Evolutionary conservation across 2,113 vertebrate species (phyloP), one percentile per base, ranked within the genome.

Genomic region (Atrichornis clamosus): DNA sequence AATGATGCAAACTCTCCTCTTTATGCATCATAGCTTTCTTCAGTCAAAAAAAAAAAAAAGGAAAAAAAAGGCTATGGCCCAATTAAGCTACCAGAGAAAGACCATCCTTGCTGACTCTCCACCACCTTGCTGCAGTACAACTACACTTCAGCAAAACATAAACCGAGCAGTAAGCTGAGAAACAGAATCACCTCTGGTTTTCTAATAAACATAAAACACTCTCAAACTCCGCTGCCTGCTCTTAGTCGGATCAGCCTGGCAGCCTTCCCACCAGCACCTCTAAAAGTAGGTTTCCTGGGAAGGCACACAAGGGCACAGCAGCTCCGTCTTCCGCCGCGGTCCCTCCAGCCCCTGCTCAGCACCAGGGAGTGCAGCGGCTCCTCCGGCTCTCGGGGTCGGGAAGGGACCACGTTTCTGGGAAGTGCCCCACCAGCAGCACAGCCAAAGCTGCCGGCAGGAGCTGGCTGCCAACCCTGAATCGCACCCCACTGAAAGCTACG

Each of bases 321-420:
- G 49, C 55, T 74, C 52, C 87, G 24, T n/a, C 69, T n/a, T 22
- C 68, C 1, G 0, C 32, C 11, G 9, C 1, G 0, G 12, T 39
- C 70, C 19, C 19, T 27, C 18, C 63, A 21, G 59, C 13, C 35
- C 20, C 60, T 20, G 70, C 50, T 91, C 37, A 59, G 65, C 52
- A 7, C 33, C 35, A 2, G 1, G 42, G n/a, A 46, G 33, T 28
- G 14, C 24, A 41, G 72, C 0, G 11, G 58, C 13, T 8, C 56
- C 62, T 76, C 21, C 2, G 0, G 65, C 12, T 58, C n/a, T 0
- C 0, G 1, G 18, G 13, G 8, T 0, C 24, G 59, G 76, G 55
- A 23, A 73, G 23, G 20, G 26, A 18, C 64, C 0, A 0, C 24
- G 33, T 10, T 35, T 27, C 65, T 6, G 6, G 5, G 24, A 60